Conservation (phyloP, 2,888 invertebrate genomes). For the Polyommatus iphigenia region DNA sequence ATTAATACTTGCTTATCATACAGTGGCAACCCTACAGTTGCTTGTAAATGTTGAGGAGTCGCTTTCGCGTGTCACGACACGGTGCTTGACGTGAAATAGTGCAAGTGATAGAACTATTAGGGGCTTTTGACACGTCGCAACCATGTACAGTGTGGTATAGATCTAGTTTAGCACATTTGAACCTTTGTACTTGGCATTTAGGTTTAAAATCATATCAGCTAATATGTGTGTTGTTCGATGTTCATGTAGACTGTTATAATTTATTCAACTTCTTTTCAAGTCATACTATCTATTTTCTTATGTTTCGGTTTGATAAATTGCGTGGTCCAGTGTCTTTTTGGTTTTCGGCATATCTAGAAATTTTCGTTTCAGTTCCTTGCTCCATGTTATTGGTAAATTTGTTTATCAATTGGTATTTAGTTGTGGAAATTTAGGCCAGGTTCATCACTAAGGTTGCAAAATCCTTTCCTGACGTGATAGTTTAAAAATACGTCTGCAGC, state of each 20-base stretch:
- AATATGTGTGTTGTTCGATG: background rate
- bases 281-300: background rate
- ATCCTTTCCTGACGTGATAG: background rate
- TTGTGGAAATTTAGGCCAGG: background rate
- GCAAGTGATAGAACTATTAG: conserved; percentile 29
- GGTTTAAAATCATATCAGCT: background rate
- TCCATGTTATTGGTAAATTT: background rate
- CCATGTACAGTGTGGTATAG: background rate
- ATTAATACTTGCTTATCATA: background rate
- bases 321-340: background rate
- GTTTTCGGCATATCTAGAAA: background rate
- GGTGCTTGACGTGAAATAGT: conserved; percentile 30
- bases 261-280: conserved; percentile 2
- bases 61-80: conserved; percentile 27
- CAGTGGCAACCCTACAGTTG: conserved; percentile 12
- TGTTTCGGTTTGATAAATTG: background rate
- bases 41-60: conserved; percentile 14
- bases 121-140: conserved; percentile 19
- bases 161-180: background rate
- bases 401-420: background rate
- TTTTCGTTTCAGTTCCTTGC: background rate
- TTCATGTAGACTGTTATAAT: background rate
- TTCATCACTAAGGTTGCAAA: background rate
- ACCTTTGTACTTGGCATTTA: background rate
- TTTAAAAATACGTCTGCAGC: background rate